Evolutionary conservation across 1,140 invertebrate genomes (phyloP), one percentile per base, ranked within the genome.

Genomic region (Sinella curviseta): DNA sequence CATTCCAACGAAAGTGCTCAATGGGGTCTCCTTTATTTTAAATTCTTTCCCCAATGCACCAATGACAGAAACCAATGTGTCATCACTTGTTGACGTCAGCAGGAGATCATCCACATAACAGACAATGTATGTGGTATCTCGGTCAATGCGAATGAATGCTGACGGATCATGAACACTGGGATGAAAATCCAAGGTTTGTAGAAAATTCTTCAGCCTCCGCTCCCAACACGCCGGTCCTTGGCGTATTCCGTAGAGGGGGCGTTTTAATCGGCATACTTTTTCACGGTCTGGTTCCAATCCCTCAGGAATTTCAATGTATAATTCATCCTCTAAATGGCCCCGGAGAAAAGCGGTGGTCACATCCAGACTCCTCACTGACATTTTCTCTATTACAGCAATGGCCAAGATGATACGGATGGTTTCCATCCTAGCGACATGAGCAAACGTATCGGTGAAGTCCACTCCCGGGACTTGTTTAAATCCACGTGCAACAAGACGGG

Each of bases 141-240:
- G 36, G 82, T 83, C 67, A 2, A 14, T 16, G 1, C n/a, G 4
- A 16, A 65, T 60, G 74, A 76, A 79, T 14, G 76, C 73, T 16
- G 12, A 60, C n/a, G 78, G 57, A 31, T 79, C 78, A 34, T 31
- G 4, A 16, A 20, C 20, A 24, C 34, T 57, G 14, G 57, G 30
- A 2, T 14, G 1, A 24, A 76, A 76, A 1, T 33, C 24, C 28
- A 57, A 65, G 12, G 2, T 57, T 30, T 36, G 24, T 1, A 79
- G 48, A 36, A 60, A 57, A n/a, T 57, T 33, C 1, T 8, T n/a
- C n/a, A 80, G 31, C 8, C 28, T 16, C 35, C 54, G 83, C 78
- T 88, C 86, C 86, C 87, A 89, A 24, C 82, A 84, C 34, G 85
- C 80, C n/a, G 86, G 85, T 26, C 86, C 85, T 81, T 89, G 87